These are phyloP conservation scores for Cataglyphis rosenhaueri DNA, from an alignment of 2,888 invertebrate genomes.

Conservation along the genomic window DNA sequence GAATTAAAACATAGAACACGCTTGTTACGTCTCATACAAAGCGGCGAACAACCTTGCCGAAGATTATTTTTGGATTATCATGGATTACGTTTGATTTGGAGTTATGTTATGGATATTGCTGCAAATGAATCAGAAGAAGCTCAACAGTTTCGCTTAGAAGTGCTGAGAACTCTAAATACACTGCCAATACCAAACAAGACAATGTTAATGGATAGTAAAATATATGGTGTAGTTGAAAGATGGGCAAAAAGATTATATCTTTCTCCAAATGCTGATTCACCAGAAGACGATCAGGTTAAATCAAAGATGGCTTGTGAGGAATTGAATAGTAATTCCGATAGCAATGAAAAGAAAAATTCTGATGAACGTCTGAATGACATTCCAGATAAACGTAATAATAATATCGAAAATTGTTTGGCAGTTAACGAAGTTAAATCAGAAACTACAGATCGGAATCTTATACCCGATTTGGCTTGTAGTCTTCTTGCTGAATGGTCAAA, in stretches of 20 bases:
- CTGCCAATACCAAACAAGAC: conserved; percentile 97
- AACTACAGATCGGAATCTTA: conserved; percentile 69
- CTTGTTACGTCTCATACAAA: conserved; percentile 92
- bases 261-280: conserved; percentile 79
- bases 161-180: conserved; percentile 92
- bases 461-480: conserved; percentile 87
- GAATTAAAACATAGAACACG: conserved; percentile 91
- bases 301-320: conserved; percentile 71
- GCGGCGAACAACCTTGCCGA: conserved; percentile 93
- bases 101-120: conserved; percentile 95
- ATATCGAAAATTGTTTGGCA: conserved; percentile 63
- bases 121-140: conserved; percentile 85
- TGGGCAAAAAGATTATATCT: conserved; percentile 88
- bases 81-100: conserved; percentile 95
- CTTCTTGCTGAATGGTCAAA: conserved; percentile 92
- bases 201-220: conserved; percentile 96
- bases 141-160: conserved; percentile 86
- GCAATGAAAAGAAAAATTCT: conserved; percentile 73
- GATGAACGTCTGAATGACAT: conserved; percentile 62
- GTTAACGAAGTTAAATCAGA: conserved; percentile 73
- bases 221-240: conserved; percentile 93
- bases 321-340: conserved; percentile 75
- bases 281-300: conserved; percentile 82
- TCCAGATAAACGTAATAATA: conserved; percentile 72
- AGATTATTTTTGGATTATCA: conserved; percentile 97